These are phyloP conservation scores for Augochlorella aurata DNA, from an alignment of 2,888 invertebrate species.

Conservation along the genomic window DNA sequence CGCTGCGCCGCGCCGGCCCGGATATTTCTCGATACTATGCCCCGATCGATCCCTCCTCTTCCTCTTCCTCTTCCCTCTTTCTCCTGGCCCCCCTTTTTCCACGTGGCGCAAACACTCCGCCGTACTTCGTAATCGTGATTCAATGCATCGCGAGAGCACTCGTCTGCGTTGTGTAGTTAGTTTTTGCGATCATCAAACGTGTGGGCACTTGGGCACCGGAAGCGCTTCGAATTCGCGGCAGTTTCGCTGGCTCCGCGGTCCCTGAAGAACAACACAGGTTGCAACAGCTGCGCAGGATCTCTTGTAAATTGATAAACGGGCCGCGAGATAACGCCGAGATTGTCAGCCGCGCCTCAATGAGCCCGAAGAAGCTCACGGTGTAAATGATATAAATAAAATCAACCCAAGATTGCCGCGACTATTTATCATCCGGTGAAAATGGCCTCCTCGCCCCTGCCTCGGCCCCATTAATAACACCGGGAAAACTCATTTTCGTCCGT, in stretches of 20 bases:
- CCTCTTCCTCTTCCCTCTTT: slow-evolving; percentile 22
- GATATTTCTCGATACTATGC: slow-evolving; percentile 41
- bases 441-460: slow-evolving; percentile 45
- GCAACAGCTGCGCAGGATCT: no score
- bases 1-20: background rate
- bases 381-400: slow-evolving; percentile 78
- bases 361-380: slow-evolving; percentile 37
- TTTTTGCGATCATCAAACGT: background rate
- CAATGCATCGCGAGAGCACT: slow-evolving; percentile 24
- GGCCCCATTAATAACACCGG: slow-evolving; percentile 69
- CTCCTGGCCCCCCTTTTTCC: background rate
- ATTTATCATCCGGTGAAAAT: slow-evolving; percentile 75
- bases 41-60: slow-evolving; percentile 43
- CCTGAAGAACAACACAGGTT: no score
- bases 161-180: background rate
- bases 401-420: slow-evolving; percentile 64
- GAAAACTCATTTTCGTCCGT: slow-evolving; percentile 69
- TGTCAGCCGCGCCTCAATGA: background rate
- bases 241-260: background rate
- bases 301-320: slow-evolving; percentile 52
- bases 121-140: slow-evolving; percentile 25
- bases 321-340: slow-evolving; percentile 48
- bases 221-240: background rate
- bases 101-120: background rate
- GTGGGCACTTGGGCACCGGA: background rate